These are phyloP conservation scores for Prunella himalayana DNA, from an alignment of 2,113 vertebrate genomes.

Conservation along the genomic window DNA sequence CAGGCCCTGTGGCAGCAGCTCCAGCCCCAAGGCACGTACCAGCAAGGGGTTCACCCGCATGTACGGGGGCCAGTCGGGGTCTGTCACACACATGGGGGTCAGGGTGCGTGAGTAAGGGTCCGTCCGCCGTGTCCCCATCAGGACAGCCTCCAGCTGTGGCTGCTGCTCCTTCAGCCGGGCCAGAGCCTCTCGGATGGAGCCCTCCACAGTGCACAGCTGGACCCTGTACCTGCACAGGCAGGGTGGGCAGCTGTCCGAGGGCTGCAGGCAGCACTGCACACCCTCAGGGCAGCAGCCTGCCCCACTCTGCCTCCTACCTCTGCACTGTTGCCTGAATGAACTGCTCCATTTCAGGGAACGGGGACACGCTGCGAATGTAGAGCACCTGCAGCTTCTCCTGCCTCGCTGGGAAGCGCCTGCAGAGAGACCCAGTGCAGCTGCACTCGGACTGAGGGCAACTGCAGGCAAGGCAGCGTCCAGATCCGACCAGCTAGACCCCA, in stretches of 20 bases:
- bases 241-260: fast-evolving
- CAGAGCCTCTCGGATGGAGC: slow-evolving; percentile 86
- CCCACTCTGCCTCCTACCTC: slow-evolving; percentile 67
- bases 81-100: slow-evolving; percentile 80
- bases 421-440: background rate
- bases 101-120: slow-evolving; percentile 90
- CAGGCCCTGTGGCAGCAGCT: background rate
- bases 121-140: slow-evolving; percentile 91
- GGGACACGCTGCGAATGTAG: slow-evolving; percentile 83
- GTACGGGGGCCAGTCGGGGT: slow-evolving; percentile 87
- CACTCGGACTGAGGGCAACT: fast-evolving
- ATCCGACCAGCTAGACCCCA: fast-evolving
- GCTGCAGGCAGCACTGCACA: background rate
- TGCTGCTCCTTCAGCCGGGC: slow-evolving; percentile 72
- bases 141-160: slow-evolving; percentile 82
- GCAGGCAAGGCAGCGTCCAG: background rate
- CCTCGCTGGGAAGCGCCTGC: slow-evolving; percentile 74
- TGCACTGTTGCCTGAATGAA: slow-evolving; percentile 91
- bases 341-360: slow-evolving; percentile 92
- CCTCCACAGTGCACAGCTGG: slow-evolving; percentile 81
- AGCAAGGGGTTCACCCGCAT: slow-evolving; percentile 92
- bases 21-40: slow-evolving; percentile 58
- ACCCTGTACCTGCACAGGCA: slow-evolving; percentile 77
- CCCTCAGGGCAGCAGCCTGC: no score
- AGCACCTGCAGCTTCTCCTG: slow-evolving; percentile 84